A percentile compares a stretch with the other conserved stretches of the same genome.
Conservation (phyloP, 2,797 vertebrate genomes). For the Enteromius radiatus region DNA sequence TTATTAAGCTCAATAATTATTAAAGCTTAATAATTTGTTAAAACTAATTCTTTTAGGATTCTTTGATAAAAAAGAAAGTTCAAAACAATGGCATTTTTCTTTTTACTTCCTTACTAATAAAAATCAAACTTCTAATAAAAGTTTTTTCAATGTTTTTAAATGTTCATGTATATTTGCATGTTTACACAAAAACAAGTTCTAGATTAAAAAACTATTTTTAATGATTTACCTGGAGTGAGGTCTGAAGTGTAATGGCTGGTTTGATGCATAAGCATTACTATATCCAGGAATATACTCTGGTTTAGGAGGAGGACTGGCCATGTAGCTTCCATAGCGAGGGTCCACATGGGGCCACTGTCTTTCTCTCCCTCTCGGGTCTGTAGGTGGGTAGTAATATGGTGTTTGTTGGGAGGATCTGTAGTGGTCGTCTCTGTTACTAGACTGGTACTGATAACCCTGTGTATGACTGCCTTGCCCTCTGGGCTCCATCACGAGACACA, state of each 20-base stretch:
- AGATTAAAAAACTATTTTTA: background rate
- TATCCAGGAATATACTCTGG: constrained; percentile 56
- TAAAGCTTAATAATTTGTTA: background rate
- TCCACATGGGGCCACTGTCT: constrained; percentile 63
- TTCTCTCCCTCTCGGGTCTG: constrained; percentile 64
- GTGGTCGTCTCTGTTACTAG: constrained; percentile 65
- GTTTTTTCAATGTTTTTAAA: background rate
- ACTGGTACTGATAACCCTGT: constrained; percentile 49
- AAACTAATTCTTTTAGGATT: background rate
- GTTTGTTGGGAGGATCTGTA: constrained; percentile 60
- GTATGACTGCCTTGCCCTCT: constrained; percentile 62
- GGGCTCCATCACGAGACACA: constrained; percentile 68
- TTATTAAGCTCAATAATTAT: too few species aligned
- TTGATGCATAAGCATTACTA: constrained; percentile 59
- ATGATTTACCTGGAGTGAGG: constrained; percentile 68
- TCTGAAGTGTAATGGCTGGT: constrained; percentile 58
- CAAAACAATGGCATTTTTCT: background rate
- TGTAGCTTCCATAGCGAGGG: constrained; percentile 55
- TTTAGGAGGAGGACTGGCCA: constrained; percentile 57
- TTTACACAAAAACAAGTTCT: background rate
- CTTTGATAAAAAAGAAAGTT: background rate
- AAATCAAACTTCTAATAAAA: too few species aligned
- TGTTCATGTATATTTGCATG: background rate
- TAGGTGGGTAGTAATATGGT: constrained; percentile 54
- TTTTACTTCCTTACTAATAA: background rate